A percentile compares a stretch with the other conserved stretches of the same genome.
phyloP scores from a whole-genome alignment of 2,797 vertebrate genomes.

The Cheirogaleus major region DNA sequence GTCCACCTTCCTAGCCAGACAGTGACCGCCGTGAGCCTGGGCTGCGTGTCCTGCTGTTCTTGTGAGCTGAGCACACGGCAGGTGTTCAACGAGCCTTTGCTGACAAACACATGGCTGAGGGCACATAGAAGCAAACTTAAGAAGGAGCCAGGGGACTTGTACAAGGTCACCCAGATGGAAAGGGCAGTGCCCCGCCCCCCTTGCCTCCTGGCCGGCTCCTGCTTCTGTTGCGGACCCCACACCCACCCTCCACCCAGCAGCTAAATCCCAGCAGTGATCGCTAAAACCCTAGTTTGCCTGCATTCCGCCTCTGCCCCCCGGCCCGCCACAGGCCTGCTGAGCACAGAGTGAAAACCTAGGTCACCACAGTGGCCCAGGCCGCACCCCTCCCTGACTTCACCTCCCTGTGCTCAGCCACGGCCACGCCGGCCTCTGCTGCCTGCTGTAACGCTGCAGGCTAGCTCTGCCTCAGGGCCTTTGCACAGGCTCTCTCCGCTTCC shows the following conservation, averaged over 20 bases:
- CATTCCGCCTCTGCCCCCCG: too few species aligned
- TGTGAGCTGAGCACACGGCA: background rate
- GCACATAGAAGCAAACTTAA: background rate
- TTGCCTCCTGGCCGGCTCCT: background rate
- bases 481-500: background rate
- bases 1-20: background rate
- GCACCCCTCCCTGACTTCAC: rapidly evolving
- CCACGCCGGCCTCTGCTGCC: background rate
- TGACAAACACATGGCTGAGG: background rate
- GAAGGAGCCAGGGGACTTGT: background rate
- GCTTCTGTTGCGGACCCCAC: background rate
- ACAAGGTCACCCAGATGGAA: background rate
- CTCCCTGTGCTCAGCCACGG: background rate
- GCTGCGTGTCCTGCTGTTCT: too few species aligned
- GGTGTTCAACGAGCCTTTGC: background rate
- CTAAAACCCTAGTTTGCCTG: background rate
- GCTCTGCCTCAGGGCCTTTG: background rate
- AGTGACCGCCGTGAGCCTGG: background rate
- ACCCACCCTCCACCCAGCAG: background rate
- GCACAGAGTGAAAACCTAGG: background rate
- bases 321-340: background rate
- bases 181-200: too few species aligned
- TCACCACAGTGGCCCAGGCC: background rate
- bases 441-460: rapidly evolving
- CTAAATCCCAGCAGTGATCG: too few species aligned